These are phyloP conservation scores for Oreochromis tanganicae DNA, from an alignment of 2,113 vertebrate genomes.

Conservation along the genomic window DNA sequence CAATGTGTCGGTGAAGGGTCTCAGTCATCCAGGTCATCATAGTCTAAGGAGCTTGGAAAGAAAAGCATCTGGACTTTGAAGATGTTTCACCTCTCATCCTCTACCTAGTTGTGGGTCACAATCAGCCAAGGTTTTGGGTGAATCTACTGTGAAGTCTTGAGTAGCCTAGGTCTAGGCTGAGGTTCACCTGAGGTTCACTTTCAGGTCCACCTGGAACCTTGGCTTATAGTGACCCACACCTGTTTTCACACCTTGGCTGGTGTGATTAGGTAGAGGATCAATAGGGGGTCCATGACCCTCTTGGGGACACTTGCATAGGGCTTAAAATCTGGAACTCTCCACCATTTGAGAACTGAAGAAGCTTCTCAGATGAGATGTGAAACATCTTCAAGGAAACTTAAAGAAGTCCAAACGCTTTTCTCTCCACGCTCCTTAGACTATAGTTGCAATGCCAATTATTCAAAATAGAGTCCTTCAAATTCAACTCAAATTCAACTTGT, in stretches of 20 bases:
- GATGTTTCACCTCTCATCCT: accelerated
- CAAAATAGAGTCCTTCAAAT: not conserved
- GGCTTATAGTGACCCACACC: not conserved
- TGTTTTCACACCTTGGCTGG: too few relatives aligned
- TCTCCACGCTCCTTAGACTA: not conserved
- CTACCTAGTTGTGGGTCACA: not conserved
- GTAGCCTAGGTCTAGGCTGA: not conserved
- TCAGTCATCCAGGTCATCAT: not conserved
- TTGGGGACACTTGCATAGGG: not conserved
- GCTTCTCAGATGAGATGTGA: not conserved
- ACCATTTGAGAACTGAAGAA: not conserved
- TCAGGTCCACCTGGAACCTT: not conserved
- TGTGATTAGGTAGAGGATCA: not conserved
- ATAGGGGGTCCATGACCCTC: not conserved
- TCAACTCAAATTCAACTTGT: not conserved
- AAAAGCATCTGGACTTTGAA: not conserved
- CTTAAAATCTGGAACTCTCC: not conserved
- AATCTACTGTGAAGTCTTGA: not conserved
- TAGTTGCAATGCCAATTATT: not conserved
- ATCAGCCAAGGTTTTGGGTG: accelerated
- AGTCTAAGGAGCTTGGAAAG: not conserved
- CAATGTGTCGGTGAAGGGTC: not conserved
- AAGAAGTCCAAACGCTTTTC: not conserved
- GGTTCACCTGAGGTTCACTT: too few relatives aligned
- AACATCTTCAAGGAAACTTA: accelerated